Evolutionary conservation across 2,113 vertebrate species (phyloP), one percentile per base, ranked within the genome.

Genomic region (Serinus canaria): DNA sequence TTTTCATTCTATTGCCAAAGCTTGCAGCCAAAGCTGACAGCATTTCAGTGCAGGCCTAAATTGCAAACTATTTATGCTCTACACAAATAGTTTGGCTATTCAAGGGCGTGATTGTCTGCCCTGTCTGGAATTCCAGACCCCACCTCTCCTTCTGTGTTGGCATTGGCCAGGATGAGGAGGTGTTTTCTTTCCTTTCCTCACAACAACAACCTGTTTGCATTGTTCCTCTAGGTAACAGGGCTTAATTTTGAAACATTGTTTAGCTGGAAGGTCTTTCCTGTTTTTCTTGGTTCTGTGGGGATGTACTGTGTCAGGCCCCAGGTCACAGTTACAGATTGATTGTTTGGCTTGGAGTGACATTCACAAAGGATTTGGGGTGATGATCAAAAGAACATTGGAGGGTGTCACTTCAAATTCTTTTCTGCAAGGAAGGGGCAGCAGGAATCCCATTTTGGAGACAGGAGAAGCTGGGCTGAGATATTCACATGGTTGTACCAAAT

Each of bases 101-200:
- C 35, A 69, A 55, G 24, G 47, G 9, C 60, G 27, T 30, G 50
- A 18, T 30, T 52, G 27, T 52, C 50, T 30, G 27, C 27, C 50
- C 27, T 53, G 2, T 30, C 16, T 53, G 25, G 50, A 30, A 53
- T 53, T 53, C 50, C 50, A 53, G 27, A 30, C 27, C 50, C 50
- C 97, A 28, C 58, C 98, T 98, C 80, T 98, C 98, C 30, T 99
- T 99, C 97, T 99, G 98, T 74, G 94, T 99, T 2, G 98, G 98
- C 35, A 95, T 99, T 69, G 99, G 99, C 83, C 99, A 99, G 11
- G 99, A 99, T 93, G 99, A 99, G 95, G 99, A 99, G 98, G 99
- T 99, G 97, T 90, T 92, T 47, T 7, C 56, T 95, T 37, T 17
- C 39, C 7, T 58, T 63, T 8, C 64, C 16, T 64, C 43, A 24